Evolutionary conservation across 2,888 invertebrate genomes (phyloP).

Genomic region (Girardia tigrina): DNA sequence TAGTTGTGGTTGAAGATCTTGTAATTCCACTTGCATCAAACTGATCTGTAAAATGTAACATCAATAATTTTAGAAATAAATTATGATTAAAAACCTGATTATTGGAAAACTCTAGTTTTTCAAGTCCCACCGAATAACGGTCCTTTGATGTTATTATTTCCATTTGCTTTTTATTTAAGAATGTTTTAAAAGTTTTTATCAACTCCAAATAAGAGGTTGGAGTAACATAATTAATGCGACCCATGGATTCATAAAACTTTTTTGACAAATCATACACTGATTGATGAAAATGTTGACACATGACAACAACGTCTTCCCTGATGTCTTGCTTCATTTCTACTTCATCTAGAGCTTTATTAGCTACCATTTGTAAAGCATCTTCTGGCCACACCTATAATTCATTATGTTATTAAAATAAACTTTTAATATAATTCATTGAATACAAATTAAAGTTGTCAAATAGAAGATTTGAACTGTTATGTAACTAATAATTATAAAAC

Average conservation of each 20-base stretch:
- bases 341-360: constrained; percentile 48
- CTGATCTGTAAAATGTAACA: constrained; percentile 37
- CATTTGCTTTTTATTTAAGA: constrained; percentile 46
- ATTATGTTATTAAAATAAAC: too few relatives aligned
- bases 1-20: constrained; percentile 46
- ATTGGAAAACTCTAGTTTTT: constrained; percentile 48
- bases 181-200: constrained; percentile 48
- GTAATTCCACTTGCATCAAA: constrained; percentile 47
- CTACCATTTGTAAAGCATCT: constrained; percentile 48
- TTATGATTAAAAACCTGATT: constrained; percentile 41
- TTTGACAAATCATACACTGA: constrained; percentile 45
- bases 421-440: too few relatives aligned
- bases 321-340: constrained; percentile 47
- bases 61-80: background rate
- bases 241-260: constrained; percentile 52
- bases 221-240: constrained; percentile 47
- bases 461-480: too few relatives aligned
- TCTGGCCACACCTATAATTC: constrained; percentile 52
- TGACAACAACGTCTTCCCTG: constrained; percentile 44
- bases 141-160: constrained; percentile 48
- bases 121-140: constrained; percentile 57
- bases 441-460: too few relatives aligned
- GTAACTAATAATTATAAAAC: too few relatives aligned
- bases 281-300: constrained; percentile 49
- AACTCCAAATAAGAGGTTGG: constrained; percentile 50